phyloP scores from a whole-genome alignment of 1,140 invertebrate species.

The Trialeurodes vaporariorum region DNA sequence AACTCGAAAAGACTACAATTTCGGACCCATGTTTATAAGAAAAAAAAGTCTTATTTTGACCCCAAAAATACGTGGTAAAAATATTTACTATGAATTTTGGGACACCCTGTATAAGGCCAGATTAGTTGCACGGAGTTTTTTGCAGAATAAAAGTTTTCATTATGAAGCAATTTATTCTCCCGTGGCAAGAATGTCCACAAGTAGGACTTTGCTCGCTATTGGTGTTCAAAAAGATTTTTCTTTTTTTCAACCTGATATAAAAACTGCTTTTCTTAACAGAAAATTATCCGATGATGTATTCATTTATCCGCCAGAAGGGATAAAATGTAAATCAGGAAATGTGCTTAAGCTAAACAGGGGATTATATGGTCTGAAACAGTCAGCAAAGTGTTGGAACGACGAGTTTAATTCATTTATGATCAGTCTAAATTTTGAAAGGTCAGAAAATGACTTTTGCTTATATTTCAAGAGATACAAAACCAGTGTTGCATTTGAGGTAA shows the following conservation, averaged over 20 bases:
- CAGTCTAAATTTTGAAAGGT: not conserved
- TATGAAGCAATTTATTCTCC: constrained; percentile 6
- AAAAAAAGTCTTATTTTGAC: too few relatives aligned
- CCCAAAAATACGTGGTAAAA: too few relatives aligned
- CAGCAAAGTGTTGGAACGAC: constrained; percentile 23
- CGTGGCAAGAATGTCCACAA: not conserved
- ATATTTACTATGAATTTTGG: too few relatives aligned
- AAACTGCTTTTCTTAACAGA: constrained; percentile 33
- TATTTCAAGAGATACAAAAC: not conserved
- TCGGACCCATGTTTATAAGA: too few relatives aligned
- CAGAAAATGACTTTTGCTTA: constrained; percentile 4
- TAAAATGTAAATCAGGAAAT: not conserved
- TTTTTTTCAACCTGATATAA: not conserved
- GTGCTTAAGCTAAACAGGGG: constrained; percentile 25
- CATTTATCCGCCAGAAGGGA: constrained; percentile 3
- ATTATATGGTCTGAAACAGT: constrained; percentile 29
- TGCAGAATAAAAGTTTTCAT: not conserved
- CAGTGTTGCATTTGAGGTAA: not conserved
- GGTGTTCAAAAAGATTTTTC: not conserved
- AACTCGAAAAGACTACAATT: too few relatives aligned
- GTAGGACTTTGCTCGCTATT: not conserved
- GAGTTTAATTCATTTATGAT: constrained; percentile 22
- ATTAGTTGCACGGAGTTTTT: constrained; percentile 4
- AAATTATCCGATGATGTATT: constrained; percentile 2
- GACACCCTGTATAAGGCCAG: not conserved